Conservation (phyloP, 2,113 vertebrate genomes). For the Oenanthe melanoleuca region DNA sequence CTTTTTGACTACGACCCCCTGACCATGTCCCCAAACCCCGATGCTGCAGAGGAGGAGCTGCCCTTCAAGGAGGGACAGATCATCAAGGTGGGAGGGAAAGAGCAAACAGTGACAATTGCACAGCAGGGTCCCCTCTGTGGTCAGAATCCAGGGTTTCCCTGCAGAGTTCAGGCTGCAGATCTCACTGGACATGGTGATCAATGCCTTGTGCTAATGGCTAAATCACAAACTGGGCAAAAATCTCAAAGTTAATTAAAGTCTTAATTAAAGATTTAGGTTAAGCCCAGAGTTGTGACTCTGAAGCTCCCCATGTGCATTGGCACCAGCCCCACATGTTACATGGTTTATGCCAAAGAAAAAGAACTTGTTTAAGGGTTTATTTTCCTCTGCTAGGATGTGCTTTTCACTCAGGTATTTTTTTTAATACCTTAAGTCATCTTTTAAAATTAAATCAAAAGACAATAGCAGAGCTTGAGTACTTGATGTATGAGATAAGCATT, state of each 20-base stretch:
- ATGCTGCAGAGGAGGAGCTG: slow-evolving; percentile 93
- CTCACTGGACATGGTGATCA: not conserved
- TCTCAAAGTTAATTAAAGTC: not conserved
- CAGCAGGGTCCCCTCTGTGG: not conserved
- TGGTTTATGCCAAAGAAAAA: not conserved
- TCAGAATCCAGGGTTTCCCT: not conserved
- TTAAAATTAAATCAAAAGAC: not conserved
- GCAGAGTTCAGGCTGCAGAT: not conserved
- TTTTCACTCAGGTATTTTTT: not conserved
- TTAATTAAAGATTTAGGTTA: not conserved
- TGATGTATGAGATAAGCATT: not conserved
- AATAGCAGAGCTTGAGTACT: not conserved
- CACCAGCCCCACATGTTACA: not conserved
- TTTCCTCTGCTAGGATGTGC: not conserved
- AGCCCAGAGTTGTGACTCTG: not conserved
- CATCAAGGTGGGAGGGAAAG: slow-evolving; percentile 84
- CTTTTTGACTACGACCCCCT: slow-evolving; percentile 95
- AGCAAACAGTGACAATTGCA: not conserved
- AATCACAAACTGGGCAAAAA: not conserved
- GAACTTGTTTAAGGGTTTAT: not conserved
- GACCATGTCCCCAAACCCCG: slow-evolving; percentile 97
- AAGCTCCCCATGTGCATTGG: accelerated
- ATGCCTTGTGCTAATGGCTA: not conserved
- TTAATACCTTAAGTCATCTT: not conserved
- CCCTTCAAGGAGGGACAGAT: slow-evolving; percentile 97